Evolutionary conservation across 2,888 invertebrate genomes (phyloP).

Genomic region (Eilema griseolum): DNA sequence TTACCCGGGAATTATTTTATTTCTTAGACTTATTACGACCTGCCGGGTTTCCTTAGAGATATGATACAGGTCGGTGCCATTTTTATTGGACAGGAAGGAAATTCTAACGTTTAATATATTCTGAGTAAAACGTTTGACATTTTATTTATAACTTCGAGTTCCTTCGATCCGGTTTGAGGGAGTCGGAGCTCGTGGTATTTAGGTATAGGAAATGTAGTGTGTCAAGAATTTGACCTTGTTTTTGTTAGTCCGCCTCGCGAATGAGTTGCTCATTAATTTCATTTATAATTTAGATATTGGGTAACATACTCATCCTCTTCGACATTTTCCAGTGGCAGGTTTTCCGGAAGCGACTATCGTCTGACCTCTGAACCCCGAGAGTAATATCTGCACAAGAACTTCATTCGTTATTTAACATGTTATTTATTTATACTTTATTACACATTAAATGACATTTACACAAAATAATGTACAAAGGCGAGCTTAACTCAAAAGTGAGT

Average conservation of each 20-base stretch:
- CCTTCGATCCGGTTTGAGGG: conserved; percentile 60
- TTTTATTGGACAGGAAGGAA: conserved; percentile 87
- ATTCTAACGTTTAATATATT: conserved; percentile 83
- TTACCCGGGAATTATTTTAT: conserved; percentile 85
- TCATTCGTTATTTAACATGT: too few species aligned
- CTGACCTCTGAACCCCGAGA: too few species aligned
- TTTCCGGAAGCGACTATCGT: too few species aligned
- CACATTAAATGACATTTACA: too few species aligned
- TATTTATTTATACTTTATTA: too few species aligned
- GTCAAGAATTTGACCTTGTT: conserved; percentile 14
- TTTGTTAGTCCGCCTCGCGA: background rate
- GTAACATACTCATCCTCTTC: too few species aligned
- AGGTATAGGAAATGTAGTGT: conserved; percentile 19
- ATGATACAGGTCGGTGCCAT: conserved; percentile 75
- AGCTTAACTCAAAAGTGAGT: too few species aligned
- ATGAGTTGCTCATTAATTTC: background rate
- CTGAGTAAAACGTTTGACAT: conserved; percentile 72
- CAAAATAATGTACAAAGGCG: too few species aligned
- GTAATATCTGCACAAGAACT: too few species aligned
- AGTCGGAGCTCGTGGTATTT: conserved; percentile 17
- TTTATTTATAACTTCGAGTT: conserved; percentile 69
- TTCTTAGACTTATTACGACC: conserved; percentile 83
- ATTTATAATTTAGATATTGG: too few species aligned
- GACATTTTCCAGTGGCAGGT: too few species aligned
- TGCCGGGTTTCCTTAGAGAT: conserved; percentile 79